Percentiles rank a stretch among this genome's conserved stretches.
phyloP scores from a whole-genome alignment of 2,888 invertebrate species.

The Nemotelus nigrinus region DNA sequence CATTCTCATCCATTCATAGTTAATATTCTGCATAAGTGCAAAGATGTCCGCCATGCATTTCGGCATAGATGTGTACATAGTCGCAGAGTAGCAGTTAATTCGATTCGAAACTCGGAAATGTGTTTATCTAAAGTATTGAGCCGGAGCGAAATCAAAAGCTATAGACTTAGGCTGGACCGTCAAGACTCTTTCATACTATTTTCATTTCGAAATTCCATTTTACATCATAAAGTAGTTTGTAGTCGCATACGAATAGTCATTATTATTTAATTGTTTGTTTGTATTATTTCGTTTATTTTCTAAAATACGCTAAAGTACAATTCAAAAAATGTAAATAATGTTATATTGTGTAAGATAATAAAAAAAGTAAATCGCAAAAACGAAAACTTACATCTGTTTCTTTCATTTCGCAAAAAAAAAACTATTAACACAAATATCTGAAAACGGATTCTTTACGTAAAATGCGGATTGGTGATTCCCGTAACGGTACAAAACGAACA shows the following conservation, averaged over 20 bases:
- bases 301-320: background rate
- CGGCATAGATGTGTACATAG: background rate
- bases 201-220: no score
- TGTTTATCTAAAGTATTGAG: constrained; percentile 36
- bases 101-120: constrained; percentile 24
- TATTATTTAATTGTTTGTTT: constrained; percentile 18
- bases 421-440: no score
- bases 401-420: no score
- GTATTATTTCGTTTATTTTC: background rate
- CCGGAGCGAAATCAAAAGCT: background rate
- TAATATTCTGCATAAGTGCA: constrained; percentile 19
- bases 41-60: background rate
- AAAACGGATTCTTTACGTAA: no score
- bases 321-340: background rate
- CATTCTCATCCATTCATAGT: constrained; percentile 13
- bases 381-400: no score
- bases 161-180: background rate
- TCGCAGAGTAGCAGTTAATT: constrained; percentile 25
- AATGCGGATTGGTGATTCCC: no score
- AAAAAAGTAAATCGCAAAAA: background rate
- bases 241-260: constrained; percentile 7
- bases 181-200: background rate
- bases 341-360: background rate
- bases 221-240: background rate
- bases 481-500: no score